Percentiles rank a stretch among this genome's conserved stretches.
These are phyloP conservation scores for Paratrypauchen microcephalus DNA, from an alignment of 2,797 vertebrate species.

Conservation along the genomic window DNA sequence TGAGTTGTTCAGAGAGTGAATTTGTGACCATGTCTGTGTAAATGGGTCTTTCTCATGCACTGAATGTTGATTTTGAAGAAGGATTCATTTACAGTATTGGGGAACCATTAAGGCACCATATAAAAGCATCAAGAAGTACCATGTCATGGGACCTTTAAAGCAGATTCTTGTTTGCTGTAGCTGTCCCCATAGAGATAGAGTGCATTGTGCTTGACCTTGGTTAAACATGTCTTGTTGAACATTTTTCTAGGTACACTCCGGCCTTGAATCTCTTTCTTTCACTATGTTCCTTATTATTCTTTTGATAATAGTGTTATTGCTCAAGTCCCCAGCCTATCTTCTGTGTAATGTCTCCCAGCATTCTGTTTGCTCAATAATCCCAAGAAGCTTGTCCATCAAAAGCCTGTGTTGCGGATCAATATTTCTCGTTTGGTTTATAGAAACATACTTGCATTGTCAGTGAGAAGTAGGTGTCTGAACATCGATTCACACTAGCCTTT, in stretches of 20 bases:
- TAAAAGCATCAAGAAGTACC: too few relatives aligned
- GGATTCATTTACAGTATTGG: too few relatives aligned
- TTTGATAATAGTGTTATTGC: not conserved
- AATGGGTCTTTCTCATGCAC: too few relatives aligned
- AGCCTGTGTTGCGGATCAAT: slow-evolving; percentile 12
- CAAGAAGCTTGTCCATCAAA: not conserved
- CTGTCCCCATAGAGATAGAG: not conserved
- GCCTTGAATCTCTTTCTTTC: not conserved
- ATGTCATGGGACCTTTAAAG: too few relatives aligned
- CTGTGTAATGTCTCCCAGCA: not conserved
- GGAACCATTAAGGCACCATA: too few relatives aligned
- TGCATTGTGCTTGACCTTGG: not conserved
- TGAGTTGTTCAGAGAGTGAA: too few relatives aligned
- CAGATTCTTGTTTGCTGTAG: not conserved
- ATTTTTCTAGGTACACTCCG: not conserved
- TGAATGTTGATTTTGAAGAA: too few relatives aligned
- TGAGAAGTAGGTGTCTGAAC: slow-evolving; percentile 10
- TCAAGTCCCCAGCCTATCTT: slow-evolving; percentile 1
- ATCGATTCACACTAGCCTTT: slow-evolving; percentile 32
- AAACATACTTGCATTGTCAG: slow-evolving; percentile 18
- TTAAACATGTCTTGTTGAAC: not conserved
- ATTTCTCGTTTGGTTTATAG: slow-evolving; percentile 27
- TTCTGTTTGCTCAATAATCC: not conserved
- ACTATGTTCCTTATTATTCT: not conserved
- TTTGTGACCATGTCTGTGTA: too few relatives aligned